Percentiles rank a stretch among this genome's conserved stretches.
These are phyloP conservation scores for Trinectes maculatus DNA, from an alignment of 2,113 vertebrate species.

Conservation along the genomic window DNA sequence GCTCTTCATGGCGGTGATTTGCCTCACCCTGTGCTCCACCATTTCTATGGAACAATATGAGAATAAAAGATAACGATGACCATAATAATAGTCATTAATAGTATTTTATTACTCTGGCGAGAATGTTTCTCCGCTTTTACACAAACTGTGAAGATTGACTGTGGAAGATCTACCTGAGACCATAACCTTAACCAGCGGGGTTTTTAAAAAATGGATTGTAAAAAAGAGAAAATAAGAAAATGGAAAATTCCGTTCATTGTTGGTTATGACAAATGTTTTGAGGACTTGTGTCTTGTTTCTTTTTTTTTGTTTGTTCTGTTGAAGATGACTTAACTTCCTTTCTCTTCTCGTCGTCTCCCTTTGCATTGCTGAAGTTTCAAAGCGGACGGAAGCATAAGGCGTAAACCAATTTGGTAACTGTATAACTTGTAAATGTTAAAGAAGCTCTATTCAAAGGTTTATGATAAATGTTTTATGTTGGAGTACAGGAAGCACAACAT, in stretches of 20 bases:
- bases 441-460: slow-evolving; percentile 88
- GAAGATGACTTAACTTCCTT: slow-evolving; percentile 87
- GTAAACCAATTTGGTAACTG: slow-evolving; percentile 91
- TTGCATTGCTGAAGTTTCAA: slow-evolving; percentile 83
- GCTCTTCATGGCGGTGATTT: slow-evolving; percentile 51
- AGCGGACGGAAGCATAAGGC: slow-evolving; percentile 84
- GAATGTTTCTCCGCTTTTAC: slow-evolving; percentile 92
- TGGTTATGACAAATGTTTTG: slow-evolving; percentile 91
- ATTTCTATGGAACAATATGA: slow-evolving; percentile 87
- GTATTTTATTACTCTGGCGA: slow-evolving; percentile 98
- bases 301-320: slow-evolving; percentile 74
- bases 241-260: slow-evolving; percentile 88
- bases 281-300: slow-evolving; percentile 82
- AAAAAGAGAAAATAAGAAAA: slow-evolving; percentile 78
- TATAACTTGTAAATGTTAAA: slow-evolving; percentile 88
- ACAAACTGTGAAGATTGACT: slow-evolving; percentile 91
- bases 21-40: slow-evolving; percentile 81
- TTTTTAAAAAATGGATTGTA: slow-evolving; percentile 92
- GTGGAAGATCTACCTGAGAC: slow-evolving; percentile 91
- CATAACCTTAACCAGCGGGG: slow-evolving; percentile 89
- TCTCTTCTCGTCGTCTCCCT: slow-evolving; percentile 80
- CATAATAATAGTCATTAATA: slow-evolving; percentile 85
- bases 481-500: slow-evolving; percentile 84
- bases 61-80: slow-evolving; percentile 83
- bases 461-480: slow-evolving; percentile 86